Evolutionary conservation across 2,113 vertebrate species (phyloP), one percentile per base, ranked within the genome.

Genomic region (Paramormyrops kingsleyae): DNA sequence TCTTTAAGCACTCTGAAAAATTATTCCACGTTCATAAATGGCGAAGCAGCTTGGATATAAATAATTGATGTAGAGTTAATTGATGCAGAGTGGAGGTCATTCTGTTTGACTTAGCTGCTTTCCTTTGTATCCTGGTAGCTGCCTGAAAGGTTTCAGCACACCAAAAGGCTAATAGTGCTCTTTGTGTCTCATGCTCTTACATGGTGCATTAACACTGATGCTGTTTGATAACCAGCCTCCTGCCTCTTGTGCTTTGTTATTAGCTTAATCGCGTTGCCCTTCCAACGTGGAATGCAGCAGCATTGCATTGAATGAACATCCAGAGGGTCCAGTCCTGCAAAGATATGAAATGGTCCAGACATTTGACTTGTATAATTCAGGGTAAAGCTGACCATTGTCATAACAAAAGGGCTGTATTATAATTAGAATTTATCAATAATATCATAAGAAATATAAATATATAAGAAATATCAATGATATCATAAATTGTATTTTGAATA

Each of bases 31-130:
- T 31, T 80, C 74, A 80, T 35, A 80, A 80, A 80, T 80, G 74
- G 31, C 5, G 3, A 80, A 17, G 74, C 74, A 80, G 74, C 74
- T 42, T 80, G 35, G 15, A 42, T 80, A 35, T 80, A 19, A 50
- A 49, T 86, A 86, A 86, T 50, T 86, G 47, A 86, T 86, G 83
- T 3, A 44, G 83, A 50, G 83, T 80, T 80, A 80, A 80, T 80
- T 80, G 74, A 39, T 80, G 83, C 83, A 49, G 42, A 86, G 44
- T 31, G n/a, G 83, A 86, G 44, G 83, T 86, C 83, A 86, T 86
- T 86, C 83, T n/a, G 83, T 50, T 86, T 86, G 83, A 86, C 83
- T 86, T n/a, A 4, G 31, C 35, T 80, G 74, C 74, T 80, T 31
- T 31, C 10, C 24, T 50, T 50, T 49, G 27, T 50, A 86, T 86